Percentiles rank a stretch among this genome's conserved stretches.
These are phyloP conservation scores for Neotragus pygmaeus DNA, from an alignment of 2,113 vertebrate genomes.

Conservation along the genomic window DNA sequence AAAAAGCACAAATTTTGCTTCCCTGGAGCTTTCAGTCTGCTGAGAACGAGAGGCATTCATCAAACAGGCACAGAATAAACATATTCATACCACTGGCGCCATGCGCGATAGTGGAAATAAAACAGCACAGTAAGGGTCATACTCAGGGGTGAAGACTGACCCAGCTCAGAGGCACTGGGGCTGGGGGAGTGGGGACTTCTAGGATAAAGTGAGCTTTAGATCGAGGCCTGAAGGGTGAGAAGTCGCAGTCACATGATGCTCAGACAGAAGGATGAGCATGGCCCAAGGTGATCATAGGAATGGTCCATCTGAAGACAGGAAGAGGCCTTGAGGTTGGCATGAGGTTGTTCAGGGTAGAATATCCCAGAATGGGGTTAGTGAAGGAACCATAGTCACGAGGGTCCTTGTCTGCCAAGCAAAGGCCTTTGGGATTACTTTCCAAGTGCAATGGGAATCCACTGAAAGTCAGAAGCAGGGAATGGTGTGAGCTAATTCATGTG, in stretches of 20 bases:
- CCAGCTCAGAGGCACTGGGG: neutral
- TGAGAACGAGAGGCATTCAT: neutral
- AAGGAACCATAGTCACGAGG: neutral
- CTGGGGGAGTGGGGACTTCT: neutral
- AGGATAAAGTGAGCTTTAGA: neutral
- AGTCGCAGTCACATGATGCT: neutral
- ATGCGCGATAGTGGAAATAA: fast-evolving
- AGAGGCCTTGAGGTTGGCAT: neutral
- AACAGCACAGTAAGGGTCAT: neutral
- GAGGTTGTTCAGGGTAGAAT: neutral
- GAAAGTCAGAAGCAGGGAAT: neutral
- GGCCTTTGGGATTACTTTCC: neutral
- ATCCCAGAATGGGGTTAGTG: too few species aligned
- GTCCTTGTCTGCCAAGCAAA: neutral
- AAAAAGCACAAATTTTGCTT: neutral
- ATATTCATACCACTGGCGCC: fast-evolving
- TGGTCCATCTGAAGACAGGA: neutral
- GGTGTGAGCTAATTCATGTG: neutral
- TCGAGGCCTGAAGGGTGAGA: neutral
- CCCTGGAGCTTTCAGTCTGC: neutral
- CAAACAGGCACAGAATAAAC: neutral
- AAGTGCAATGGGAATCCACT: neutral
- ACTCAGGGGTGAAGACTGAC: fast-evolving
- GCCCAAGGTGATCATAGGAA: too few species aligned
- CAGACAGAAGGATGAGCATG: neutral